Evolutionary conservation across 2,888 invertebrate genomes (phyloP), one percentile per base, ranked within the genome.

Genomic region (Plemyria rubiginata): DNA sequence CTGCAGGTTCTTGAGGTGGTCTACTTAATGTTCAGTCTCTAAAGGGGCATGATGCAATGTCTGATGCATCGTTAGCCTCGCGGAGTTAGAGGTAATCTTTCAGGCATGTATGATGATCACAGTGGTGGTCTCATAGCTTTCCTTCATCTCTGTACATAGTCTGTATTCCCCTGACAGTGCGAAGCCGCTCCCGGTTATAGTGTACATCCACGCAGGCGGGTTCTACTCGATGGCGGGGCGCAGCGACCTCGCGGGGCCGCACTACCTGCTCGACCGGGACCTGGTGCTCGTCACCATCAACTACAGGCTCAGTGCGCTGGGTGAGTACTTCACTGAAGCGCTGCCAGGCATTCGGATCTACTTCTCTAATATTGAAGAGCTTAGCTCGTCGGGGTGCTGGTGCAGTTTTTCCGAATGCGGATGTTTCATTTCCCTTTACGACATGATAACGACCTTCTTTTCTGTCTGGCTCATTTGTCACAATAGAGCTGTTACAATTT

Each of bases 161-260:
- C 1, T 29, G 12, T 53, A 28, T 41, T 29, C 1, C 8, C 32
- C 16, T 6, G 12, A 77, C 22, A 86, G 69, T 15, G 57, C 16
- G 38, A 66, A 76, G 13, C 77, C 61, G 0, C 73, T 85, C 11
- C 95, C 96, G 0, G 96, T 96, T 0, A 83, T 96, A 11, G 94
- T 96, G 2, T 95, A 93, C 81, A 93, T 96, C 68, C 96, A 96
- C 82, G 93, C 94, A 0, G 96, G 96, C 0, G 95, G 94, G 9
- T 96, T 95, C 81, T 95, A 95, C 79, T 88, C 90, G 0, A 85
- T 89, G 22, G 94, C 95, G 0, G 95, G 94, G 0, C 94, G 94
- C 70, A 96, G 95, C 67, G 88, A 88, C 71, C 75, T 87, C 62
- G 85, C 88, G 1, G 94, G 94, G 0, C 95, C 96, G 0, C 93